phyloP scores from a whole-genome alignment of 2,113 vertebrate species.

The Phyllostomus discolor region DNA sequence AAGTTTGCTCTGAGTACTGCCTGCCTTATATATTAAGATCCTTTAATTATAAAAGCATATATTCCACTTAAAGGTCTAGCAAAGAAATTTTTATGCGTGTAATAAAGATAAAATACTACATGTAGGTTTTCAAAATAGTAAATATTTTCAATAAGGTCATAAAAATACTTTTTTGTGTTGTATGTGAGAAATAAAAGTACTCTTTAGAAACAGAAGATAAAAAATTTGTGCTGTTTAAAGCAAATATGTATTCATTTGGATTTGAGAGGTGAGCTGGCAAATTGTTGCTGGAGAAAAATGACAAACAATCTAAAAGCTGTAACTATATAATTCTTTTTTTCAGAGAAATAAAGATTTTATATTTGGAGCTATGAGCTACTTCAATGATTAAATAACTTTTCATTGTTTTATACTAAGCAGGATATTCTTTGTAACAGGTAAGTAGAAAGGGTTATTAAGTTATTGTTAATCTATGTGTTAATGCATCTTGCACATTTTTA shows the following conservation, averaged over 20 bases:
- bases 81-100: constrained; percentile 44
- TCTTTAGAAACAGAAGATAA: constrained; percentile 26
- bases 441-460: background rate
- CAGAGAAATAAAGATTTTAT: background rate
- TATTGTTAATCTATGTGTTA: background rate
- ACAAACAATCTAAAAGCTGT: background rate
- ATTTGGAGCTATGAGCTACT: background rate
- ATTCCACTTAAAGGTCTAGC: constrained; percentile 52
- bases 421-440: background rate
- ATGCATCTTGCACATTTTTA: background rate
- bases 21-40: background rate
- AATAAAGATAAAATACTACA: constrained; percentile 73
- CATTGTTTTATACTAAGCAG: background rate
- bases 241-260: background rate
- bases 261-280: background rate
- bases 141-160: constrained; percentile 68
- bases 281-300: background rate
- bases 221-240: constrained; percentile 33
- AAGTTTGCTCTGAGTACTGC: constrained; percentile 48
- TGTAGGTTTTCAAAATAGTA: constrained; percentile 60
- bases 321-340: background rate
- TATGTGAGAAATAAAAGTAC: background rate
- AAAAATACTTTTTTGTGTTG: constrained; percentile 54
- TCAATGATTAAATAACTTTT: background rate
- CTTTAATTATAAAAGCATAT: constrained; percentile 54